Evolutionary conservation across 1,140 invertebrate genomes (phyloP).

Genomic region (Drosophila kikkawai): DNA sequence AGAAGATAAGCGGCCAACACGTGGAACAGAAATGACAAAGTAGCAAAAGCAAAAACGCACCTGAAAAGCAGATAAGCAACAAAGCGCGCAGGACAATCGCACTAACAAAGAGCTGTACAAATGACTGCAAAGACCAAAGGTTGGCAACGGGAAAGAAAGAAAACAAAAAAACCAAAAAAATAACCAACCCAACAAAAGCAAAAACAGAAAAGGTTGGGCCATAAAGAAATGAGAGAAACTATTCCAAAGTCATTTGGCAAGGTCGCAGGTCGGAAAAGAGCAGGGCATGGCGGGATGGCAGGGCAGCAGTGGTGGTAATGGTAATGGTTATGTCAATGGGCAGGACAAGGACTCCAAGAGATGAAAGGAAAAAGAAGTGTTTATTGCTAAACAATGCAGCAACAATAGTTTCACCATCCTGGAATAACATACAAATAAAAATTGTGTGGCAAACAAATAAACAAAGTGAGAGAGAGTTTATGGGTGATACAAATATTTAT

Average conservation of each 20-base stretch:
- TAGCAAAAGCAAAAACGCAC: conserved; percentile 23
- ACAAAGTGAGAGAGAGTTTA: background rate
- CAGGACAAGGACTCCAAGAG: conserved; percentile 17
- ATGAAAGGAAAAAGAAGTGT: conserved; percentile 40
- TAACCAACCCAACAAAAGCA: background rate
- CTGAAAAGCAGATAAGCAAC: conserved; percentile 42
- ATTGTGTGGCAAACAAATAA: conserved; percentile 10
- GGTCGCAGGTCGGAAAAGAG: conserved; percentile 18
- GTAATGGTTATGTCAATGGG: conserved; percentile 44
- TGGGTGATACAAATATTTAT: background rate
- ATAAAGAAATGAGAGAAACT: conserved; percentile 45
- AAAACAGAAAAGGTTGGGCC: conserved; percentile 12
- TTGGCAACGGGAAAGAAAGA: conserved; percentile 2
- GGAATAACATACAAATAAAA: conserved; percentile 12
- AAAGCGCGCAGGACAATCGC: conserved; percentile 27
- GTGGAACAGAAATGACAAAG: conserved; percentile 12
- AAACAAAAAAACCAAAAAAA: background rate
- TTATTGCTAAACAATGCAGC: conserved; percentile 48
- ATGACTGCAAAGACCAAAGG: conserved; percentile 35
- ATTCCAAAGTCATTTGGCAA: conserved; percentile 53
- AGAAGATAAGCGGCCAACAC: conserved; percentile 20
- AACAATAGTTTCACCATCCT: conserved; percentile 8
- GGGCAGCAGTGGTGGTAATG: background rate
- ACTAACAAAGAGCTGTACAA: conserved; percentile 27
- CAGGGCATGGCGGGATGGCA: background rate